Base-by-base conservation (phyloP, 2,888 invertebrate genomes). In the Heteromyza rotundicornis region DNA sequence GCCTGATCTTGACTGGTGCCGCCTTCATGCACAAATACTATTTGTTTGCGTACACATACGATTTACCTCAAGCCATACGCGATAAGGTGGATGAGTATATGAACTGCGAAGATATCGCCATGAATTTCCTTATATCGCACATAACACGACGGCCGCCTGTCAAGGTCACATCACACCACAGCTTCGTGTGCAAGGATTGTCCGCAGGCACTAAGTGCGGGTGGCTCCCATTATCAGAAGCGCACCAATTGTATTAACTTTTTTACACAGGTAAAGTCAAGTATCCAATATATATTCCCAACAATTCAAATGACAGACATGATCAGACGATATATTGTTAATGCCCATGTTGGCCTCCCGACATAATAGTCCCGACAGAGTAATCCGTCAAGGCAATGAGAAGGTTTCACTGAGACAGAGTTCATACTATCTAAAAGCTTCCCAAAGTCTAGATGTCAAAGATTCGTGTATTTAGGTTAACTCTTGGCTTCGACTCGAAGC, bases 61-160 rank as follows among this genome's bases (percentile, higher is more conserved):
- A 90, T 82, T 88, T 99, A 85, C 97, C 98, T 0, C 92, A 93
- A 82, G 95, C 95, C 12, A 92, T 99, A 60, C 86, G 98, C 32
- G 95, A 96, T 79, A 95, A 97, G 85, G 97, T 99, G 16, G 98
- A 99, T 82, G 95, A 98, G 82, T 94, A 92, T 78, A 96, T 97
- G 93, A 99, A 99, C 85, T 99, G 99, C 84, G 99, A 99, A 84
- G 99, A 99, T 81, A 96, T 99, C 71, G 99, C 99, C 12, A 98
- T 99, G 97, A 99, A 99, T 85, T 99, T 98, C 84, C 88, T 99
- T 14, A 95, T 99, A 54, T 92, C 98, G 16, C 98, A 99, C 81
- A 87, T 98, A 66, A 98, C 98, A 0, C 88, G 97, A 70, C 94
- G 96, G 81, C 98, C 99, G 1, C 99, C 99, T 0, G 94, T 99